phyloP scores from a whole-genome alignment of 1,140 invertebrate genomes.

The Sycobia sp. region DNA sequence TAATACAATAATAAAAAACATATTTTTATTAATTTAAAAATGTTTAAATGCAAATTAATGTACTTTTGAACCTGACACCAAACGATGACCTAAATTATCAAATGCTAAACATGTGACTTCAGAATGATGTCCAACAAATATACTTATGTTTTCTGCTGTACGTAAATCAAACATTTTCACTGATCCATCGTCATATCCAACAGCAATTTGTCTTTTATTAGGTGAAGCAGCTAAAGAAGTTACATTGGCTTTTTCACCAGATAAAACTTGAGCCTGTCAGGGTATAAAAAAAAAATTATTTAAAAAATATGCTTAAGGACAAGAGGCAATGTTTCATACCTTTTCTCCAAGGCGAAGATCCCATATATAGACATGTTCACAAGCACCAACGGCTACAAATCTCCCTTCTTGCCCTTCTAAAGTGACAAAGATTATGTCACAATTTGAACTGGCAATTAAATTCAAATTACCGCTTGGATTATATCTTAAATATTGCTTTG shows the following conservation, averaged over 20 bases:
- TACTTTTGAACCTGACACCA: conserved; percentile 88
- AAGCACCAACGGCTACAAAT: conserved; percentile 86
- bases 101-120: conserved; percentile 82
- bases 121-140: conserved; percentile 88
- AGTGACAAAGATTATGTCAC: conserved; percentile 79
- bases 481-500: conserved; percentile 95
- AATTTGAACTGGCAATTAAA: conserved; percentile 79
- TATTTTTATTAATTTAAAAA: conserved; percentile 4
- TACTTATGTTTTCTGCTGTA: conserved; percentile 73
- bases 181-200: conserved; percentile 89
- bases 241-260: conserved; percentile 79
- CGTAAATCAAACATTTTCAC: conserved; percentile 81
- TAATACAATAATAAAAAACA: not conserved
- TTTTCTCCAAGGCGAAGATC: conserved; percentile 89
- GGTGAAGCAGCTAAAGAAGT: conserved; percentile 75
- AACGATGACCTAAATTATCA: conserved; percentile 77
- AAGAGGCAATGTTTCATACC: conserved; percentile 62
- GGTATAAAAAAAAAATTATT: conserved; percentile 22
- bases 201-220: conserved; percentile 79
- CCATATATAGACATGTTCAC: conserved; percentile 93
- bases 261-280: conserved; percentile 70
- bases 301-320: conserved; percentile 22
- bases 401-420: conserved; percentile 77
- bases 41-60: conserved; percentile 22
- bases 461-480: conserved; percentile 81